phyloP scores from a whole-genome alignment of 2,113 vertebrate species.

The Lamprotornis superbus region DNA sequence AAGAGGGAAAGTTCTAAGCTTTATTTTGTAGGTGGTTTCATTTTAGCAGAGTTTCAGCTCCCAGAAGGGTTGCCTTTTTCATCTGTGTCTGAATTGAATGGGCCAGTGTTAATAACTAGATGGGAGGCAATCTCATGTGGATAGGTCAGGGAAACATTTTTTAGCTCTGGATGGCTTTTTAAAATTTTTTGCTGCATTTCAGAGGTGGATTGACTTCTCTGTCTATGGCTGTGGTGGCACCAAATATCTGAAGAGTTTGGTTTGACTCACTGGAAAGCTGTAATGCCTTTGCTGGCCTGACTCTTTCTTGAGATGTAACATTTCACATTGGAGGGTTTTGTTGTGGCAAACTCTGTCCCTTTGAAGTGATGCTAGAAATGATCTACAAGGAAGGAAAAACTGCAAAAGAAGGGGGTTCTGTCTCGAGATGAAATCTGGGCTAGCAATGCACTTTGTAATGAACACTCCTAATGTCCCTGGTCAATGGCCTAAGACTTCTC shows the following conservation, averaged over 20 bases:
- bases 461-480: fast-evolving
- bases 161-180: background rate
- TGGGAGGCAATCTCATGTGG: background rate
- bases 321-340: background rate
- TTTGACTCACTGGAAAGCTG: background rate
- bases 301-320: background rate
- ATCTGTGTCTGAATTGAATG: background rate
- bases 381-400: background rate
- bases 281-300: background rate
- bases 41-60: background rate
- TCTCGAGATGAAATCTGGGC: background rate
- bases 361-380: background rate
- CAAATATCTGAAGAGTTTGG: background rate
- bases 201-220: background rate
- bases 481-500: background rate
- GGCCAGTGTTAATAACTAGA: constrained; percentile 10
- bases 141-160: background rate
- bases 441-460: background rate
- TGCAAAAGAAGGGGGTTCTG: background rate
- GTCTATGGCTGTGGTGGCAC: background rate
- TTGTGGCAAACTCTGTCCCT: background rate
- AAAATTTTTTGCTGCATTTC: background rate
- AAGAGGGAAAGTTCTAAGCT: background rate
- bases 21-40: background rate
- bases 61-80: background rate